Base-by-base conservation (phyloP, 92 coral and sea anemone genomes). In the Umimayanthus kanabou region DNA sequence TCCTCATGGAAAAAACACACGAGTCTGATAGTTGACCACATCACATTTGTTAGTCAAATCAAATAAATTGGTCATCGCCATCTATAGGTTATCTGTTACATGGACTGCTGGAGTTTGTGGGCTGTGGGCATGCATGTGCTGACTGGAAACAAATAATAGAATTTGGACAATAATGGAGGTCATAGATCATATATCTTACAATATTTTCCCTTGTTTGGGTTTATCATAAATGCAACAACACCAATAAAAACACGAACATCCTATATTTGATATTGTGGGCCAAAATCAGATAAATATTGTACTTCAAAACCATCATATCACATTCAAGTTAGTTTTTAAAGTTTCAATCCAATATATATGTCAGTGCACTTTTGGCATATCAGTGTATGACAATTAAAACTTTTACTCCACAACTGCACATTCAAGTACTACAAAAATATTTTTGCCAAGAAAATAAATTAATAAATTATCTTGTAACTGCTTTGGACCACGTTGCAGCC, bases 141-240 rank as follows among this genome's bases (percentile, higher is more conserved):
- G 30, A 40, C 10, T 39, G 20, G 25, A 22, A 43, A 40, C 53
- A 40, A 39, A 76, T 30, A n/a, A 76, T 23, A 10, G 7, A 39
- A 40, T 23, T 39, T 42, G 80, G 28, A 23, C 15, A 76, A n/a
- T 22, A 43, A 76, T 20, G 0, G 13, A 43, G 30, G 57, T 76
- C 80, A 76, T 23, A 76, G 80, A 39, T 76, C 79, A 42, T 76
- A 16, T 53, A 53, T 15, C 42, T 29, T 72, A 72, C 20, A 42
- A 16, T 20, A 75, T 39, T 3, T 76, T 2, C 23, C 80, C 49
- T 76, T 39, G 47, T 76, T 40, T 7, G 40, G 76, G 76, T 72
- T 30, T 33, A 72, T 13, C 28, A 10, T 69, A 69, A 23, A 25
- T 16, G 10, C 16, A 72, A 11, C 10, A 33, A 28, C 40, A 72